phyloP scores from a whole-genome alignment of 2,888 invertebrate species.

The Campoplex capitator region DNA sequence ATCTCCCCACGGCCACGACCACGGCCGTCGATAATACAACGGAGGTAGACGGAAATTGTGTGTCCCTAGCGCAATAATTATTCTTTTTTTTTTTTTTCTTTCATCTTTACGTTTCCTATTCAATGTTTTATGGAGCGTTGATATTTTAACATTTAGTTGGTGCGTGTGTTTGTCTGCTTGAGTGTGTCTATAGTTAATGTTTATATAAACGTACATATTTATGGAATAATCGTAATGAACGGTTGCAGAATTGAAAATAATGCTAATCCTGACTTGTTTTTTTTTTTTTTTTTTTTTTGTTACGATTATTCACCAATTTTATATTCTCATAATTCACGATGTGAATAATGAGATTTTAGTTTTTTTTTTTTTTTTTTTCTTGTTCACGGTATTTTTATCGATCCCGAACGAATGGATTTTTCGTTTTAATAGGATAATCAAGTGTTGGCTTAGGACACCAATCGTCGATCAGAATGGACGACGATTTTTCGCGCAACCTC shows the following conservation, averaged over 20 bases:
- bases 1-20: constrained; percentile 38
- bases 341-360: constrained; percentile 22
- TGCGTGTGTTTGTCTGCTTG: constrained; percentile 61
- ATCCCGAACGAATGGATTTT: neutral
- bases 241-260: constrained; percentile 40
- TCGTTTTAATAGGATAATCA: neutral
- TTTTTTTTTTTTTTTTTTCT: constrained; percentile 26
- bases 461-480: neutral
- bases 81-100: constrained; percentile 7
- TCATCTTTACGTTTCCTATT: constrained; percentile 13
- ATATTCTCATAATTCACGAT: constrained; percentile 38
- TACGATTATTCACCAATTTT: constrained; percentile 57
- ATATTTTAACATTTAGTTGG: constrained; percentile 60
- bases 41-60: constrained; percentile 52
- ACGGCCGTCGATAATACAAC: constrained; percentile 50
- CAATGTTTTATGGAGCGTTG: constrained; percentile 36
- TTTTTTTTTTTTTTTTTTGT: constrained; percentile 22
- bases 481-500: constrained; percentile 22
- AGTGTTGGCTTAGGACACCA: constrained; percentile 2
- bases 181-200: constrained; percentile 38
- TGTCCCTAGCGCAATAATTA: constrained; percentile 44
- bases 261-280: neutral
- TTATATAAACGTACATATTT: constrained; percentile 29
- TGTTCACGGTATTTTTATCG: neutral
- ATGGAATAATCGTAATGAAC: constrained; percentile 44